A percentile compares a stretch with the other conserved stretches of the same genome.
Conservation (phyloP, 2,888 invertebrate species). For the Penaeus monodon region DNA sequence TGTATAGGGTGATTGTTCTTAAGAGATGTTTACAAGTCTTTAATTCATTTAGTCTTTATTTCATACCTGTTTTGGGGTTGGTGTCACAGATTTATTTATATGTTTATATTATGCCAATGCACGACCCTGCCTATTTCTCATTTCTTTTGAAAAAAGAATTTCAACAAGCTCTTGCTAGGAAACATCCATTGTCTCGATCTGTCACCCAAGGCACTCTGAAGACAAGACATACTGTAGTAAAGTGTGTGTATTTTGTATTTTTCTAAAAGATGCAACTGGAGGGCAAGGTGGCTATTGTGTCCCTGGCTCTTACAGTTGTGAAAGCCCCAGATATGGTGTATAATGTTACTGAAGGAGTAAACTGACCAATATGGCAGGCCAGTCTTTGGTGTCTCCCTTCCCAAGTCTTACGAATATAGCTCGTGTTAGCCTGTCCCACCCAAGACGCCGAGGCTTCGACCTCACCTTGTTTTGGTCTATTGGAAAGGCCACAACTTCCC, state of each 20-base stretch:
- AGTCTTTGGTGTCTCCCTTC: conserved; percentile 50
- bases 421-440: neutral
- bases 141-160: conserved; percentile 14
- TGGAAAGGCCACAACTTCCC: too few relatives aligned
- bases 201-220: conserved; percentile 38
- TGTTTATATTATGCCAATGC: conserved; percentile 32
- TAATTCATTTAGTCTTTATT: conserved; percentile 28
- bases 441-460: neutral
- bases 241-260: conserved; percentile 51
- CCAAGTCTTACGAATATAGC: conserved; percentile 2
- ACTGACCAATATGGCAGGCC: conserved; percentile 45
- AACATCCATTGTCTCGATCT: conserved; percentile 30
- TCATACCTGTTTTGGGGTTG: conserved; percentile 37
- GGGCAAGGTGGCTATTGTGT: conserved; percentile 23
- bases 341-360: conserved; percentile 49
- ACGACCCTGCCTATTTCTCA: conserved; percentile 27
- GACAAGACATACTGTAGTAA: conserved; percentile 33
- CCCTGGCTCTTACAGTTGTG: conserved; percentile 9
- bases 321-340: conserved; percentile 42
- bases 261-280: conserved; percentile 43
- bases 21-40: conserved; percentile 23
- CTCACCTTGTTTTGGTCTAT: neutral
- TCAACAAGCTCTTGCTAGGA: conserved; percentile 32
- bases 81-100: conserved; percentile 34
- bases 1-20: conserved; percentile 37